These are phyloP conservation scores for Sebastes ruberrimus DNA, from an alignment of 2,797 vertebrate genomes.

Conservation along the genomic window DNA sequence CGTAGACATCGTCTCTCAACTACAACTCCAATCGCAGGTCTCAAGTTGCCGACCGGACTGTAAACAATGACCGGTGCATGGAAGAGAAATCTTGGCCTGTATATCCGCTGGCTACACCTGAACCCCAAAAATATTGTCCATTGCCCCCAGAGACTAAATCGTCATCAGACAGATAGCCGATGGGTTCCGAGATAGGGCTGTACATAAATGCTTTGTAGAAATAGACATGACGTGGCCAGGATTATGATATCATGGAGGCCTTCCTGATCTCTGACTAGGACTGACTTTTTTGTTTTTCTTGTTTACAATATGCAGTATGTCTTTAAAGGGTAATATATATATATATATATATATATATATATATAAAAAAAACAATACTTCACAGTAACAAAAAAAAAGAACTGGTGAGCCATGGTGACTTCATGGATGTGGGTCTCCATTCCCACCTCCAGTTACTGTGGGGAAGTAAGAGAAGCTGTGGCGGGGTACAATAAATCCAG, in stretches of 20 bases:
- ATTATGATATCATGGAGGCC: neutral
- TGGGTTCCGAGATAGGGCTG: neutral
- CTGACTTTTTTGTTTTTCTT: neutral
- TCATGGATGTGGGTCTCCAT: neutral
- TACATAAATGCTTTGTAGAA: neutral
- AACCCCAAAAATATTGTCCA: neutral
- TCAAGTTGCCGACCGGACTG: too few relatives aligned
- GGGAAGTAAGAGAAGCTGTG: neutral
- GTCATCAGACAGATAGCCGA: too few relatives aligned
- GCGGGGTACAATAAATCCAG: neutral
- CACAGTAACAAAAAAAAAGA: neutral
- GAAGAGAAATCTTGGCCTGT: too few relatives aligned
- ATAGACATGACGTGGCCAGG: neutral
- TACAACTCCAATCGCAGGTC: accelerated
- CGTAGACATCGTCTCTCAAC: neutral
- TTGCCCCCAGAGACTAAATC: neutral
- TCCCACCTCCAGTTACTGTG: neutral
- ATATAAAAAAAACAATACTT: neutral
- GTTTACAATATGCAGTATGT: neutral
- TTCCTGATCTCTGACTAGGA: neutral
- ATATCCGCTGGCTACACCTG: neutral
- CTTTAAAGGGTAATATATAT: neutral
- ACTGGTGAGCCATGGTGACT: neutral
- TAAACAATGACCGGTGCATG: too few relatives aligned
- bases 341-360: too few relatives aligned